Conservation (phyloP, 2,113 vertebrate genomes). For the Ageneiosus marmoratus region DNA sequence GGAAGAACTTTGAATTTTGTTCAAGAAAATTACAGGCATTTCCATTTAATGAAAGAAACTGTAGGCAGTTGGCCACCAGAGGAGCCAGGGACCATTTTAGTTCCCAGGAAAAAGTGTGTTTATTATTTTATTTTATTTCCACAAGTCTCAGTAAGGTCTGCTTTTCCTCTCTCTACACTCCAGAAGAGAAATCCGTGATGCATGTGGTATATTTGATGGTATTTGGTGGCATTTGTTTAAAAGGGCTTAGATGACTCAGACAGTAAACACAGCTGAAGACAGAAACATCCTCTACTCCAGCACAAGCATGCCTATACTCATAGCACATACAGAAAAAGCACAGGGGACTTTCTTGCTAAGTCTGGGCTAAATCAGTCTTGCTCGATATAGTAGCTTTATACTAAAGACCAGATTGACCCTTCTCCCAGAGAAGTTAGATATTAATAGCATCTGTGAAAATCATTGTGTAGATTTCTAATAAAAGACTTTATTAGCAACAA, state of each 20-base stretch:
- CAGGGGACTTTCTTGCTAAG: neutral
- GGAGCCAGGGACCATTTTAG: neutral
- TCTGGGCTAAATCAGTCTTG: neutral
- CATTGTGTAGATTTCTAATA: neutral
- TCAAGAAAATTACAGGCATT: neutral
- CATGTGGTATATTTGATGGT: conserved; percentile 10
- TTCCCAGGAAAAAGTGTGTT: neutral
- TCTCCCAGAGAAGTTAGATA: neutral
- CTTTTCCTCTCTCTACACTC: neutral
- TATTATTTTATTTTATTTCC: neutral
- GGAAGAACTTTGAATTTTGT: neutral
- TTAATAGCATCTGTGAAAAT: neutral
- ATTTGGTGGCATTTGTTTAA: conserved; percentile 56
- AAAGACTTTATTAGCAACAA: neutral
- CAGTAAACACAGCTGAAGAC: conserved; percentile 71
- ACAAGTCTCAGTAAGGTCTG: neutral
- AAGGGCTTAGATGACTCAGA: conserved; percentile 64
- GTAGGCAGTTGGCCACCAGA: neutral
- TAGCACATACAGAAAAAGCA: neutral
- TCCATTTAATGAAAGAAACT: neutral
- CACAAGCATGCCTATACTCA: neutral
- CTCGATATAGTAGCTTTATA: neutral
- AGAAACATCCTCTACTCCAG: conserved; percentile 21
- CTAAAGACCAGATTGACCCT: neutral
- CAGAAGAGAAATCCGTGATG: neutral